A percentile compares a stretch with the other conserved stretches of the same genome.
These are phyloP conservation scores for Stenolophus ochropezus DNA, from an alignment of 2,888 invertebrate genomes.

Conservation along the genomic window DNA sequence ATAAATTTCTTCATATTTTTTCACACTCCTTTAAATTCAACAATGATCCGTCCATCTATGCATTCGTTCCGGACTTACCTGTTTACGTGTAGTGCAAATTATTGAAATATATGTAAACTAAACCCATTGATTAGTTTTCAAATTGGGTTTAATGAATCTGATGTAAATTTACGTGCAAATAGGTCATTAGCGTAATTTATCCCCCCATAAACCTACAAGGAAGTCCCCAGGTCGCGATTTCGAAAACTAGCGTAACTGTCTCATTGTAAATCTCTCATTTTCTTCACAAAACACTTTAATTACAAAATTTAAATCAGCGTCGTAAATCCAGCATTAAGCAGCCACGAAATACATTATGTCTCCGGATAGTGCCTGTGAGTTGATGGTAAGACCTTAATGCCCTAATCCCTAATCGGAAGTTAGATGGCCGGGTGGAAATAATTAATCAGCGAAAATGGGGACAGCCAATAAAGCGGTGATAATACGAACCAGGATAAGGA, in stretches of 20 bases:
- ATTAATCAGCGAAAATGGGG: constrained; percentile 48
- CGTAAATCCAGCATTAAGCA: constrained; percentile 52
- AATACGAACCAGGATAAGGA: constrained; percentile 1
- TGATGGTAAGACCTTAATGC: constrained; percentile 34
- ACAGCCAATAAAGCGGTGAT: constrained; percentile 3
- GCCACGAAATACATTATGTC: constrained; percentile 54
- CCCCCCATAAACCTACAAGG: constrained; percentile 1
- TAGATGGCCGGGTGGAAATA: constrained; percentile 50
- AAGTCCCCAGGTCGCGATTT: background rate
- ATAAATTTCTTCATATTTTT: too few relatives aligned
- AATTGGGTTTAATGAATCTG: background rate
- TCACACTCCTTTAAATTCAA: too few relatives aligned
- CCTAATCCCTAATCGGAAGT: constrained; percentile 49
- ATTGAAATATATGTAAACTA: background rate
- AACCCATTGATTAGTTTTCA: background rate
- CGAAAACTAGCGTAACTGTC: constrained; percentile 38
- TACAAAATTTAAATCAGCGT: constrained; percentile 56
- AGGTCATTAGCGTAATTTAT: constrained; percentile 30
- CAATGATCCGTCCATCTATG: too few relatives aligned
- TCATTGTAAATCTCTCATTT: constrained; percentile 28
- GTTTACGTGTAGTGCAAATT: too few relatives aligned
- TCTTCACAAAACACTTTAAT: constrained; percentile 50
- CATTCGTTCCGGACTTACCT: too few relatives aligned
- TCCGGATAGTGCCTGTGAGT: background rate
- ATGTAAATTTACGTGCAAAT: constrained; percentile 8